These are phyloP conservation scores for Napeogenes sylphis DNA, from an alignment of 2,888 invertebrate species.

Conservation along the genomic window DNA sequence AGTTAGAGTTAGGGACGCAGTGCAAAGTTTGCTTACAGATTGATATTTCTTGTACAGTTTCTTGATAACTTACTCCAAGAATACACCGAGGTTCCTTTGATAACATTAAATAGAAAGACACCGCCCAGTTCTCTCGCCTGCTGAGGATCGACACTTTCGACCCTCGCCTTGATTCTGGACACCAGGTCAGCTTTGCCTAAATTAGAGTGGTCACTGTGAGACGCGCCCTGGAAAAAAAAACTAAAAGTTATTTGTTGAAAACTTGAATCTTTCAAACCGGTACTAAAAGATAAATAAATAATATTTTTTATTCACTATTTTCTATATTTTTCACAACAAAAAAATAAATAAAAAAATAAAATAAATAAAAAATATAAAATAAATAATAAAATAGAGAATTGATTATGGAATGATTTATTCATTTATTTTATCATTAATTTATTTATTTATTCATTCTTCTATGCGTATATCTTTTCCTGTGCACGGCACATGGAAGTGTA, in stretches of 20 bases:
- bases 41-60: not conserved
- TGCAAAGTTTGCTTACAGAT: not conserved
- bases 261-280: constrained; percentile 1
- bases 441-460: too few relatives aligned
- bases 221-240: constrained; percentile 55
- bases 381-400: too few relatives aligned
- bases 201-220: constrained; percentile 54
- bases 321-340: too few relatives aligned
- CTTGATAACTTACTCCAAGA: constrained; percentile 65
- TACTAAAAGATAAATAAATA: not conserved
- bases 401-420: too few relatives aligned
- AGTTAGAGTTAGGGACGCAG: too few relatives aligned
- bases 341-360: too few relatives aligned
- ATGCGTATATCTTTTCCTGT: too few relatives aligned
- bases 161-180: constrained; percentile 51
- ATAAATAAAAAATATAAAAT: too few relatives aligned
- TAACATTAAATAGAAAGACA: constrained; percentile 69
- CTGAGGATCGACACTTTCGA: constrained; percentile 53
- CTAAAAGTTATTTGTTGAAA: not conserved
- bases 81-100: constrained; percentile 62
- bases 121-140: constrained; percentile 64
- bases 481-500: too few relatives aligned
- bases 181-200: constrained; percentile 57
- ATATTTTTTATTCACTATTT: too few relatives aligned
- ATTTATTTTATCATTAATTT: too few relatives aligned